These are phyloP conservation scores for Rhyacophila evoluta DNA, from an alignment of 2,888 invertebrate species.

Conservation along the genomic window DNA sequence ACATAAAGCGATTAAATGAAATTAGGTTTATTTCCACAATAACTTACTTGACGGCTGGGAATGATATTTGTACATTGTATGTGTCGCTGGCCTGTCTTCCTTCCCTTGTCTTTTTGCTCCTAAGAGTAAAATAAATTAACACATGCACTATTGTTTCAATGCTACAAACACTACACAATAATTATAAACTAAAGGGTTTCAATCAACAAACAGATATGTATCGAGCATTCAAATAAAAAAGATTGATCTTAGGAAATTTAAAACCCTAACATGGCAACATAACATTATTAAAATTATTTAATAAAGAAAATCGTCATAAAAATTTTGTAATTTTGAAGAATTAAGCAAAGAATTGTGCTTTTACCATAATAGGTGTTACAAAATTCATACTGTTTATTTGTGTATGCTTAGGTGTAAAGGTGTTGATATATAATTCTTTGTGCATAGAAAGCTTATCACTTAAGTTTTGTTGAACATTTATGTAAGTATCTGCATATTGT, in stretches of 20 bases:
- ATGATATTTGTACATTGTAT: constrained; percentile 91
- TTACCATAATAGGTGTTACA: too few species aligned
- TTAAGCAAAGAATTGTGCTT: too few species aligned
- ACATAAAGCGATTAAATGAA: constrained; percentile 49
- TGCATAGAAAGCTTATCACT: too few species aligned
- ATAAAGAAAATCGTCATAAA: too few species aligned
- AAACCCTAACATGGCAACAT: background rate
- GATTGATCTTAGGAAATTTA: background rate
- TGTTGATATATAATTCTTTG: too few species aligned
- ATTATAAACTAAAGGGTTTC: background rate
- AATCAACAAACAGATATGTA: background rate
- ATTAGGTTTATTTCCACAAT: constrained; percentile 47
- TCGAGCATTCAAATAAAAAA: background rate
- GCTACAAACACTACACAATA: background rate
- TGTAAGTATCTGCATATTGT: too few species aligned
- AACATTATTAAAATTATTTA: too few species aligned
- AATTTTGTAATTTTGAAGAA: too few species aligned
- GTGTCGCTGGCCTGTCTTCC: constrained; percentile 90
- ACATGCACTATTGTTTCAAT: constrained; percentile 58
- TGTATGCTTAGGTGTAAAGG: too few species aligned
- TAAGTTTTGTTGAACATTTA: too few species aligned
- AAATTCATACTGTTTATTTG: too few species aligned
- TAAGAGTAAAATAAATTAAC: constrained; percentile 68
- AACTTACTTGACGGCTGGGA: constrained; percentile 92
- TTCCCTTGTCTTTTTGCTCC: constrained; percentile 78